Evolutionary conservation across 2,113 vertebrate species (phyloP), one percentile per base, ranked within the genome.

Genomic region (Cathartes aura): DNA sequence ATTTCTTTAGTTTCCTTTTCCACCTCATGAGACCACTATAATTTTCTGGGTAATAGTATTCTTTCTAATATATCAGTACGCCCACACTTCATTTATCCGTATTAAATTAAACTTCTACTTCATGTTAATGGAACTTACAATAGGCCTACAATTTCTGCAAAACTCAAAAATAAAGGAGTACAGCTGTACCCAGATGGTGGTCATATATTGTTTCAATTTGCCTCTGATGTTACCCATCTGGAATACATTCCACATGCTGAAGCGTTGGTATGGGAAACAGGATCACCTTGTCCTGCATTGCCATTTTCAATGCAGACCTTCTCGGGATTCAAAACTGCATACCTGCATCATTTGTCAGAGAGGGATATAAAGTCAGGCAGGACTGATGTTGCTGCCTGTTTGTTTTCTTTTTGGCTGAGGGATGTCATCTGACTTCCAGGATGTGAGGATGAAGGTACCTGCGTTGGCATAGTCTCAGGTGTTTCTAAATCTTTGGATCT

Each of bases 1-100:
- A 94, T 94, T 95, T 95, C 83, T 89, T 96, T 40, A 71, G 60
- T 92, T 96, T 87, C 80, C 50, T 67, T 94, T 96, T 67, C 76
- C 56, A 94, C 81, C 81, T 95, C 80, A 52, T 67, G 87, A 97
- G 91, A 93, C 83, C 68, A 94, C 76, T 97, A 55, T 94, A 89
- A 94, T 95, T 96, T 96, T 87, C 94, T 89, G 91, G 47, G 68
- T 87, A 94, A 50, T 84, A 71, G 72, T 70, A 63, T 87, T 95
- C 83, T 91, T 95, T 92, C 38, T 84, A 89, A 89, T 93, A 38
- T 23, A 87, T 89, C 81, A 43, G 29, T 78, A 89, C 34, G 0
- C 68, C 72, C 91, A 96, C 87, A 36, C 60, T 89, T 96, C 85
- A 91, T 96, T 95, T 92, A 95, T 86, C 87, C 76, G 7, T 55